These are phyloP conservation scores for Lasioglossum leucozonium DNA, from an alignment of 2,888 invertebrate genomes.

Conservation along the genomic window DNA sequence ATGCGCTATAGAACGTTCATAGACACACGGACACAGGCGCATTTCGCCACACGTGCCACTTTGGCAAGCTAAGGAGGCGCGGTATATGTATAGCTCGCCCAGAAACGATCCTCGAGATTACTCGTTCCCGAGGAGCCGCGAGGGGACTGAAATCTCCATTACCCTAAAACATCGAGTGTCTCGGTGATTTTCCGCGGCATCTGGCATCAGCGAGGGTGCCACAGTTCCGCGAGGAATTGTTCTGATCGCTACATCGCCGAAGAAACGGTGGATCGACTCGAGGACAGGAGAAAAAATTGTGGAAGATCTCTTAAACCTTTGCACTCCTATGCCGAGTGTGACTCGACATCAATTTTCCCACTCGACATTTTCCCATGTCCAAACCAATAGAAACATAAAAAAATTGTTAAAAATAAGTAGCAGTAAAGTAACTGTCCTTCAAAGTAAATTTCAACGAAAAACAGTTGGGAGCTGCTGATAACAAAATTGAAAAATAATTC, in stretches of 20 bases:
- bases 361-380: too few species aligned
- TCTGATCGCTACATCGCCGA: constrained; percentile 28
- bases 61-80: constrained; percentile 48
- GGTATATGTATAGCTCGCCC: constrained; percentile 38
- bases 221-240: constrained; percentile 37
- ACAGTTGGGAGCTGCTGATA: too few species aligned
- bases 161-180: constrained; percentile 75
- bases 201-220: constrained; percentile 42
- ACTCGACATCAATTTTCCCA: too few species aligned
- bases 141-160: constrained; percentile 75
- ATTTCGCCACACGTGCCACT: constrained; percentile 53
- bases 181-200: constrained; percentile 65
- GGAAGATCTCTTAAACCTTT: background rate
- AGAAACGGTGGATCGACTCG: constrained; percentile 23
- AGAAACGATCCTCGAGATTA: constrained; percentile 70
- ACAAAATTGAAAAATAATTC: too few species aligned
- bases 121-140: constrained; percentile 61
- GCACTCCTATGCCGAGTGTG: too few species aligned
- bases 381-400: too few species aligned
- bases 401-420: too few species aligned
- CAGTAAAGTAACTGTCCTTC: too few species aligned
- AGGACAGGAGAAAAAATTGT: background rate
- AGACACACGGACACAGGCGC: background rate
- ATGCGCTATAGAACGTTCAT: background rate
- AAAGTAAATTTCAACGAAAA: too few species aligned